These are phyloP conservation scores for Pipistrellus pipistrellus DNA, from an alignment of 2,797 vertebrate genomes.

Conservation along the genomic window DNA sequence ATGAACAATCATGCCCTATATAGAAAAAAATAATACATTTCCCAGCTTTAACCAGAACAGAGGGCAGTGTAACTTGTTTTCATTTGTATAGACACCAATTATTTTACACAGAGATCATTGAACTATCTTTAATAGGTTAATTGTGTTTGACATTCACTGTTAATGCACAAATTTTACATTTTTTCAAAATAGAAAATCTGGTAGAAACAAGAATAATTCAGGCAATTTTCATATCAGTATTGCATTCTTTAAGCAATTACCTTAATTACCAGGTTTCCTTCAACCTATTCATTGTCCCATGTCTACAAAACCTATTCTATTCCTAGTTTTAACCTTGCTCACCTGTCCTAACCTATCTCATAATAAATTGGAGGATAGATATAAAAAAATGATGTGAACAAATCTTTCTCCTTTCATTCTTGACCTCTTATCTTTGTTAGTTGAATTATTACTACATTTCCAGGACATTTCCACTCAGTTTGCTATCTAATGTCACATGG, in stretches of 20 bases:
- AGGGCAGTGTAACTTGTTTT: background rate
- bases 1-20: background rate
- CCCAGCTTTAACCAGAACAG: constrained; percentile 27
- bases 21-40: background rate
- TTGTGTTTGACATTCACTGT: background rate
- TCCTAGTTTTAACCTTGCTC: background rate
- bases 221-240: background rate
- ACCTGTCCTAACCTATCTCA: background rate
- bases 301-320: background rate
- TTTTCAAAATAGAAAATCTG: constrained; percentile 28
- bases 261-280: background rate
- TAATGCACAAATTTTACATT: constrained; percentile 3
- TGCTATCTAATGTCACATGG: background rate
- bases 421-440: background rate
- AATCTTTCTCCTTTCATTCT: background rate
- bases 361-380: background rate
- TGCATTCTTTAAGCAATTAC: background rate
- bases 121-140: constrained; percentile 9
- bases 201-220: background rate
- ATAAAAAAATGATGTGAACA: background rate
- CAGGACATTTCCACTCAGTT: constrained; percentile 3
- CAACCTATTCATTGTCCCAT: background rate
- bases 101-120: constrained; percentile 14
- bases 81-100: constrained; percentile 49
- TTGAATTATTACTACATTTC: background rate